phyloP scores from a whole-genome alignment of 2,113 vertebrate species.

The Ictalurus punctatus region DNA sequence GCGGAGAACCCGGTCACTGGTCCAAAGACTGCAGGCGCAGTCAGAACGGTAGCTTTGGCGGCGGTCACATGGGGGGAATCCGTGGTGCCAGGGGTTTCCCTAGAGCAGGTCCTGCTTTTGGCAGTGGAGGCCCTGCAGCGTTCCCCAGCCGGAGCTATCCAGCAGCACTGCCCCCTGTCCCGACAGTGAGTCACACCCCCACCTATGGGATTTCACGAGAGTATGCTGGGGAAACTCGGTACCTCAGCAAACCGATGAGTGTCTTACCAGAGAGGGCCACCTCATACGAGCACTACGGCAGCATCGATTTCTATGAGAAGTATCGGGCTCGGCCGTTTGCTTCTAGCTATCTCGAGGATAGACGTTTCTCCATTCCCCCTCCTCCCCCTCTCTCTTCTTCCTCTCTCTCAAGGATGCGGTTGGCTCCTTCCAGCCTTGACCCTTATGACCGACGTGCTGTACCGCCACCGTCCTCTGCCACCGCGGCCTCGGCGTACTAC shows the following conservation, averaged over 20 bases:
- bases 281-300: slow-evolving; percentile 55
- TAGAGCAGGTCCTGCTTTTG: slow-evolving; percentile 50
- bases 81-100: slow-evolving; percentile 56
- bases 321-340: slow-evolving; percentile 83
- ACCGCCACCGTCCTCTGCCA: slow-evolving; percentile 65
- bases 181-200: slow-evolving; percentile 43
- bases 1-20: slow-evolving; percentile 95
- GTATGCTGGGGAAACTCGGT: slow-evolving; percentile 69
- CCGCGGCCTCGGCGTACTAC: slow-evolving; percentile 74
- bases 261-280: slow-evolving; percentile 59
- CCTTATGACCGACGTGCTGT: slow-evolving; percentile 78
- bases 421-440: slow-evolving; percentile 76
- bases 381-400: slow-evolving; percentile 72
- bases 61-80: slow-evolving; percentile 58
- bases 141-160: slow-evolving; percentile 58
- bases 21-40: slow-evolving; percentile 91
- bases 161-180: slow-evolving; percentile 41
- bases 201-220: slow-evolving; percentile 69
- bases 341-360: slow-evolving; percentile 82
- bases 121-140: slow-evolving; percentile 63
- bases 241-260: slow-evolving; percentile 53
- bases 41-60: slow-evolving; percentile 71
- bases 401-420: slow-evolving; percentile 76
- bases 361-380: slow-evolving; percentile 79
- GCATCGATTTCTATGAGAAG: slow-evolving; percentile 89